Percentiles rank a stretch among this genome's conserved stretches.
These are phyloP conservation scores for Serripes groenlandicus DNA, from an alignment of 2,888 invertebrate genomes.

Conservation along the genomic window DNA sequence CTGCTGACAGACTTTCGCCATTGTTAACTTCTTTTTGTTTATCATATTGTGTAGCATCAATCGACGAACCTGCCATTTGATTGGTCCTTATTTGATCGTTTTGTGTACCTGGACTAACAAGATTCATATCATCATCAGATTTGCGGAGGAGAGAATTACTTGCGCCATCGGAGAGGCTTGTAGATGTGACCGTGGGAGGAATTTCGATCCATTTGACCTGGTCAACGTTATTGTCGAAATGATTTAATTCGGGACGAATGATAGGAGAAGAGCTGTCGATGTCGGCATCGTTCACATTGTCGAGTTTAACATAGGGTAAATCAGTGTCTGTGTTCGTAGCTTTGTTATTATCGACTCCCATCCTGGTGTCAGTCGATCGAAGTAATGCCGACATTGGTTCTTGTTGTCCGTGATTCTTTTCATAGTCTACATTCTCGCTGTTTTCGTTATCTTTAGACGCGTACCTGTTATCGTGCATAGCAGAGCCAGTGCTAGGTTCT, in stretches of 20 bases:
- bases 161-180: neutral
- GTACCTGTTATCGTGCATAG: neutral
- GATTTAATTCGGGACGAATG: neutral
- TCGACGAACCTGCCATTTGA: neutral
- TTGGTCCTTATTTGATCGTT: neutral
- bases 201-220: neutral
- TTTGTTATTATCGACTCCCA: neutral
- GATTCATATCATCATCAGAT: too few relatives aligned
- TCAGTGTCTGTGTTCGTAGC: neutral
- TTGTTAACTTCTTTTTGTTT: neutral
- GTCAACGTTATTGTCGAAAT: neutral
- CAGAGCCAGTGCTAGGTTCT: neutral
- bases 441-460: neutral
- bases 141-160: too few relatives aligned
- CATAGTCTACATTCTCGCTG: neutral
- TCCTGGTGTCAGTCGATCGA: neutral
- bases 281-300: neutral
- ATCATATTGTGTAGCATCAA: too few relatives aligned
- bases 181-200: neutral
- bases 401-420: conserved; percentile 7
- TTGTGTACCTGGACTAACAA: neutral
- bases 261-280: neutral
- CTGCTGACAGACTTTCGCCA: neutral
- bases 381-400: neutral
- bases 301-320: conserved; percentile 14